phyloP scores from a whole-genome alignment of 1,140 invertebrate species.

The Cryptotermes secundus region DNA sequence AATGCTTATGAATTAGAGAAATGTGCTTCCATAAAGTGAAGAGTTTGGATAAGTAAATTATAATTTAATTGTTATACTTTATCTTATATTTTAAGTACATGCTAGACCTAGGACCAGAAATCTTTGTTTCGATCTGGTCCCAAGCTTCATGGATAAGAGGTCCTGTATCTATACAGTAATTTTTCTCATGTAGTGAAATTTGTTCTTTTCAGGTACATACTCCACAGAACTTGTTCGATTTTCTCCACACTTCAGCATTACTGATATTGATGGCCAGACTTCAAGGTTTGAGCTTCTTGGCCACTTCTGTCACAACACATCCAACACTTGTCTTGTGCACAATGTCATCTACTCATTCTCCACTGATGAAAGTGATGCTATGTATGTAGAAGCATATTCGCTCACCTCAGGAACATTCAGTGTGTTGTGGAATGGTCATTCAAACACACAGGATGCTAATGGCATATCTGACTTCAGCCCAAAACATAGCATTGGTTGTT shows the following conservation, averaged over 20 bases:
- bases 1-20: too few relatives aligned
- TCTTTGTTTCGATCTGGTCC: too few relatives aligned
- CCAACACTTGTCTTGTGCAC: conserved; percentile 41
- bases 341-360: conserved; percentile 39
- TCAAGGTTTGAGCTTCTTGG: conserved; percentile 37
- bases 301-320: conserved; percentile 36
- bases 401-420: conserved; percentile 36
- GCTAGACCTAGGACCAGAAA: too few relatives aligned
- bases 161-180: too few relatives aligned
- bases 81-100: too few relatives aligned
- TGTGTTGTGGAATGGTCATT: conserved; percentile 34
- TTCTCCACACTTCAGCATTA: conserved; percentile 29
- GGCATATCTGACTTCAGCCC: conserved; percentile 35
- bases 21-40: too few relatives aligned
- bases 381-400: conserved; percentile 39
- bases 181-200: not conserved
- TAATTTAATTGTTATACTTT: too few relatives aligned
- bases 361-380: conserved; percentile 32
- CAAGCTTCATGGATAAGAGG: too few relatives aligned
- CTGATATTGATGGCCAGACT: not conserved
- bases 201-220: conserved; percentile 35
- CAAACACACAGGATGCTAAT: not conserved
- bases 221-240: conserved; percentile 37
- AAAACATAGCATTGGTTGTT: conserved; percentile 37
- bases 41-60: too few relatives aligned